Conservation (phyloP, 2,888 invertebrate genomes). For the Tetragonula carbonaria region DNA sequence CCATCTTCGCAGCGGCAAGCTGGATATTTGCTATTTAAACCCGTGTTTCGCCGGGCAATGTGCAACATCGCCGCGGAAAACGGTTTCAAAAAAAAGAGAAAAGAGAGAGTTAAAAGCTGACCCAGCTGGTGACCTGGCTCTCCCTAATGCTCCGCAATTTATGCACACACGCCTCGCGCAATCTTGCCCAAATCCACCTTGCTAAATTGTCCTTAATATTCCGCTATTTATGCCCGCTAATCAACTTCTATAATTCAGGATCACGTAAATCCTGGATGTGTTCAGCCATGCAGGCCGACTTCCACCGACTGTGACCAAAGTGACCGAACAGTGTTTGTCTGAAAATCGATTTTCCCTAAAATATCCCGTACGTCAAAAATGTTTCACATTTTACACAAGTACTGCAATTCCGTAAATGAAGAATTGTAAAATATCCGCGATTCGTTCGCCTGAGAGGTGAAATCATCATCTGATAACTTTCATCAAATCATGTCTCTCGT, state of each 20-base stretch:
- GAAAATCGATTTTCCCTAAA: too few species aligned
- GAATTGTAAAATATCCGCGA: too few species aligned
- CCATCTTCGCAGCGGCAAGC: not conserved
- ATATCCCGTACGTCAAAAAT: too few species aligned
- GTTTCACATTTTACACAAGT: too few species aligned
- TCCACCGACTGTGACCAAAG: not conserved
- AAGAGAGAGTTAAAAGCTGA: slow-evolving; percentile 19
- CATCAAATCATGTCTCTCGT: too few species aligned
- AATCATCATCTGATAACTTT: too few species aligned
- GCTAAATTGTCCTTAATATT: slow-evolving; percentile 8
- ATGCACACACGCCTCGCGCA: slow-evolving; percentile 7
- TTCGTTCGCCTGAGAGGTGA: too few species aligned
- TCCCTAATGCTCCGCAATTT: slow-evolving; percentile 26
- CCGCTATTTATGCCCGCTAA: slow-evolving; percentile 12
- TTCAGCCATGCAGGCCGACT: not conserved
- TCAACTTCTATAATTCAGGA: slow-evolving; percentile 8
- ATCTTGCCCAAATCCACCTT: slow-evolving; percentile 7
- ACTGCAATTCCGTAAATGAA: too few species aligned
- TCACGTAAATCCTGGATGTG: not conserved
- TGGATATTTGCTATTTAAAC: slow-evolving; percentile 7
- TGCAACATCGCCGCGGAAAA: not conserved
- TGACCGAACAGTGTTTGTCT: too few species aligned
- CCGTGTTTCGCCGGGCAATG: not conserved
- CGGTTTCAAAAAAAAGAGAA: slow-evolving; percentile 8
- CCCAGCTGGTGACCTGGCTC: slow-evolving; percentile 19